A percentile compares a stretch with the other conserved stretches of the same genome.
These are phyloP conservation scores for Tokudaia tokunoshimensis DNA, from an alignment of 2,797 vertebrate genomes.

Conservation along the genomic window DNA sequence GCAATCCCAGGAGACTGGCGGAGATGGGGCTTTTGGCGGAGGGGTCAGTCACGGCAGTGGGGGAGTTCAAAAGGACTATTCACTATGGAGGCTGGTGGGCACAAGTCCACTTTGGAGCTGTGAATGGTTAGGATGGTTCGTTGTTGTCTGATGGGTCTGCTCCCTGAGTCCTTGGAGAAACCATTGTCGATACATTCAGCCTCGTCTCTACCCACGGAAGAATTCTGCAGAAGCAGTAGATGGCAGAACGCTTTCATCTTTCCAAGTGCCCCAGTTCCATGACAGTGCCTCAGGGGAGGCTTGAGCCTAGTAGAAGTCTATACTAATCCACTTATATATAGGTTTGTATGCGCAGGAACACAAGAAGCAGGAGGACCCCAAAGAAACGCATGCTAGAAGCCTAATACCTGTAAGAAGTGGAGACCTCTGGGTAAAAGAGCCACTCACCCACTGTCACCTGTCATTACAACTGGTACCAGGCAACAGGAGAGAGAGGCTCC, in stretches of 20 bases:
- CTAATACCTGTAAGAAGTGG: not conserved
- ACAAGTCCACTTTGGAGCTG: not conserved
- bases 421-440: not conserved
- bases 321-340: fast-evolving
- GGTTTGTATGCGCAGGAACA: too few species aligned
- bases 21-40: too few species aligned
- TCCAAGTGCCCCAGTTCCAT: not conserved
- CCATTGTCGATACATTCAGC: too few species aligned
- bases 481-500: not conserved
- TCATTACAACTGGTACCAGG: not conserved
- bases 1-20: not conserved
- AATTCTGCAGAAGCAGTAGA: not conserved
- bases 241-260: not conserved
- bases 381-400: not conserved
- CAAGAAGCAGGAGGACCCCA: not conserved
- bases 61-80: not conserved
- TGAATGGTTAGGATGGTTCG: not conserved
- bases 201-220: not conserved
- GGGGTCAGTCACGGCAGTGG: not conserved
- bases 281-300: not conserved
- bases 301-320: not conserved
- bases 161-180: not conserved
- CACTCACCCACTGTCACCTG: fast-evolving
- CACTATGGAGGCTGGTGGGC: not conserved
- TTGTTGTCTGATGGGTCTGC: fast-evolving